phyloP scores from a whole-genome alignment of 2,113 vertebrate species.

The Pardalotus punctatus region DNA sequence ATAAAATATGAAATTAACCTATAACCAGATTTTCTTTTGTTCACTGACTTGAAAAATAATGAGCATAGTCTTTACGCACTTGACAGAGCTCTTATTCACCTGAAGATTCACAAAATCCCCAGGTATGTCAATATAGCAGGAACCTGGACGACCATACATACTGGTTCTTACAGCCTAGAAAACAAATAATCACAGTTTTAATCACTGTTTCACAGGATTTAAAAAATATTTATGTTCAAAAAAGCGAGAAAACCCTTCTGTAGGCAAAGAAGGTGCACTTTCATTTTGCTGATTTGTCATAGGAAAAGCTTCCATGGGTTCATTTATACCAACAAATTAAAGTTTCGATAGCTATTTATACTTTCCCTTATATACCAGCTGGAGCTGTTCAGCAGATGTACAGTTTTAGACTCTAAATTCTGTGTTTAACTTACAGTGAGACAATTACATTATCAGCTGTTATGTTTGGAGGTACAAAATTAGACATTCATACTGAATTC shows the following conservation, averaged over 20 bases:
- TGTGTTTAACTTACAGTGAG: not conserved
- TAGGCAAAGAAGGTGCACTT: not conserved
- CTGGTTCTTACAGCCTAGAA: conserved; percentile 89
- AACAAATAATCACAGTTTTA: not conserved
- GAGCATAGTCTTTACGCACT: conserved; percentile 68
- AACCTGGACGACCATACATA: conserved; percentile 91
- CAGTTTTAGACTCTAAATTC: not conserved
- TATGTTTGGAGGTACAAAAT: not conserved
- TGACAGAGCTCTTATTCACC: conserved; percentile 79
- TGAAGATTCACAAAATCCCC: conserved; percentile 89
- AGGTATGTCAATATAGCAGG: conserved; percentile 93
- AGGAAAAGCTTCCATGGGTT: not conserved
- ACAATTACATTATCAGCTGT: not conserved
- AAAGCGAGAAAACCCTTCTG: not conserved
- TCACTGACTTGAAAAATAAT: not conserved
- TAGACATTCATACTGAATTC: not conserved
- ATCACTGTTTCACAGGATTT: not conserved
- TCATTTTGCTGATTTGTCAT: not conserved
- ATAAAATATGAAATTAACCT: not conserved
- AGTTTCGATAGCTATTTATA: not conserved
- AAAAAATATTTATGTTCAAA: not conserved
- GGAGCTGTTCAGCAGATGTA: not conserved
- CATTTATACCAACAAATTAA: not conserved
- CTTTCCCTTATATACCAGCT: not conserved
- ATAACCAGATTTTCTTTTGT: not conserved